Evolutionary conservation across 1,140 invertebrate genomes (phyloP), one percentile per base, ranked within the genome.

Genomic region (Drosophila santomea): DNA sequence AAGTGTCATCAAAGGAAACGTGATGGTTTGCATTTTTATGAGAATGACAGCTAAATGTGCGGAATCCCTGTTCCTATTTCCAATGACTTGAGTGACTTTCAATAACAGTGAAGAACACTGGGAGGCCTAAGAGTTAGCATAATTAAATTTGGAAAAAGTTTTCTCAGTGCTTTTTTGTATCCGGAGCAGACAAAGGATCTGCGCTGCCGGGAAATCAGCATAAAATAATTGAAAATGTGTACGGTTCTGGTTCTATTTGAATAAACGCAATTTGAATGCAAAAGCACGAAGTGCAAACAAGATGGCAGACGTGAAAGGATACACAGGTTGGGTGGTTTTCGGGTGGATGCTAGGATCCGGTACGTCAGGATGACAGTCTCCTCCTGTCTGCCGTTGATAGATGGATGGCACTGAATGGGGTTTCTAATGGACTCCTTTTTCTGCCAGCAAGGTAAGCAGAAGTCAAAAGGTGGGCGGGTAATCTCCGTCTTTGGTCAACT

Each of bases 221-320:
- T 88, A 88, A 88, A 88, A 88, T 88, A 88, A 88, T 88, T 88
- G 83, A 88, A 88, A 88, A 83, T 89, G 79, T 88, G 83, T 89
- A 77, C 76, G 84, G 71, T 74, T 74, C 55, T 62, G 79, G 60
- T 72, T 86, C 83, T 89, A 88, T 88, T 88, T 88, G 83, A 88
- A 88, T 88, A 88, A 88, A 88, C 83, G 83, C 84, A 88, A 88
- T 88, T 89, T 88, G 84, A 88, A 88, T 88, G 83, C 83, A 88
- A 89, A 88, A 89, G 83, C 83, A 88, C 83, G 83, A 89, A 88
- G 80, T 88, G 83, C 83, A 88, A 88, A 88, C 83, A 88, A 83
- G 76, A 69, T 78, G 67, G 66, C 63, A 81, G 62, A 69, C 64
- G 84, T 57, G 67, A 59, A 83, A 55, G 66, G 56, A 76, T 68